A percentile compares a stretch with the other conserved stretches of the same genome.
These are phyloP conservation scores for Lampris megalopsis DNA, from an alignment of 2,113 vertebrate genomes.

Conservation along the genomic window DNA sequence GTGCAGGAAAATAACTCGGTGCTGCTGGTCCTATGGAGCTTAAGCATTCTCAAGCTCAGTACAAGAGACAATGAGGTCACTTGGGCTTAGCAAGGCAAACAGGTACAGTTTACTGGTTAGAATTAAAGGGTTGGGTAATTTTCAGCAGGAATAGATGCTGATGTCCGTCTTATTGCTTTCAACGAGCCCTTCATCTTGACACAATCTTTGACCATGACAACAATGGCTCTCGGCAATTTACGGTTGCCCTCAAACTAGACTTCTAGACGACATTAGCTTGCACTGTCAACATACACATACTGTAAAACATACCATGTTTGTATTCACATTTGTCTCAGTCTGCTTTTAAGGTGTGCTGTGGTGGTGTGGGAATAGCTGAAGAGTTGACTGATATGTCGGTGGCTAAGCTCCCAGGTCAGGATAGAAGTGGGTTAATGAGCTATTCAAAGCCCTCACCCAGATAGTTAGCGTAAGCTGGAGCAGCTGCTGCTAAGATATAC, in stretches of 20 bases:
- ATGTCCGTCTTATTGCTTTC: background rate
- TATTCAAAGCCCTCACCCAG: slow-evolving; percentile 78
- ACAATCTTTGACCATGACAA: background rate
- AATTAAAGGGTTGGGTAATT: too few species aligned
- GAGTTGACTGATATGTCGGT: slow-evolving; percentile 50
- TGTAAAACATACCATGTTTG: background rate
- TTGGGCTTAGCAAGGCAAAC: background rate
- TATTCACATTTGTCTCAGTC: slow-evolving; percentile 46
- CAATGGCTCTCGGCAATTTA: background rate
- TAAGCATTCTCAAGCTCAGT: slow-evolving; percentile 48
- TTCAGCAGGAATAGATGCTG: background rate
- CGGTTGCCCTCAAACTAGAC: background rate
- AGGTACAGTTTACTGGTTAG: too few species aligned
- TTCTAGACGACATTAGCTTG: background rate
- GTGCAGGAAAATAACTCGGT: slow-evolving; percentile 70
- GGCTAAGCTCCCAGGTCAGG: slow-evolving; percentile 66
- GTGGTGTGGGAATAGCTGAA: slow-evolving; percentile 40
- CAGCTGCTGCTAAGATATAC: slow-evolving; percentile 65
- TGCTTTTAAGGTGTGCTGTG: slow-evolving; percentile 48
- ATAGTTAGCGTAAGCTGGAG: slow-evolving; percentile 68
- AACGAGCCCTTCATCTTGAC: background rate
- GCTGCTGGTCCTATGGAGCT: slow-evolving; percentile 53
- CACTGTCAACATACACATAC: background rate
- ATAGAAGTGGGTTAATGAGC: slow-evolving; percentile 75
- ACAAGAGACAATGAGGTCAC: slow-evolving; percentile 62